phyloP scores from a whole-genome alignment of 1,140 invertebrate genomes.

The Drosophila nebulosa region DNA sequence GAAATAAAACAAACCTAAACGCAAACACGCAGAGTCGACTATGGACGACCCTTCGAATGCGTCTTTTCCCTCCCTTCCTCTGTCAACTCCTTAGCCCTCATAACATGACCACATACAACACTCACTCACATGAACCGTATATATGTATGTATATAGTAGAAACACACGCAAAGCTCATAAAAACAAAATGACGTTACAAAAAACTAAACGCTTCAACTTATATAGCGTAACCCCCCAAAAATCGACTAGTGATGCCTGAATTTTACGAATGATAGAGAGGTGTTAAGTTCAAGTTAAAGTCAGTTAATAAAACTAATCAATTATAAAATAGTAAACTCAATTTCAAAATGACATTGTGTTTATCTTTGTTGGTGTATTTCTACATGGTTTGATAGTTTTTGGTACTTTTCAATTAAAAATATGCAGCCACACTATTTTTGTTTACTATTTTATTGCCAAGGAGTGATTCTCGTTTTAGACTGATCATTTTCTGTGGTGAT shows the following conservation, averaged over 20 bases:
- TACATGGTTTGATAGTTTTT: too few relatives aligned
- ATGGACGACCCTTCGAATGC: background rate
- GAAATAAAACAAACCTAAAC: constrained; percentile 26
- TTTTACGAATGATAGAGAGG: background rate
- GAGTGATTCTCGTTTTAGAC: too few relatives aligned
- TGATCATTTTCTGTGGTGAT: too few relatives aligned
- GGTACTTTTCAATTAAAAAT: too few relatives aligned
- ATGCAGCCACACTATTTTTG: too few relatives aligned
- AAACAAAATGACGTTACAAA: constrained; percentile 65
- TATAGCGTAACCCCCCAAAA: background rate
- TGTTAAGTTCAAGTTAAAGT: too few relatives aligned
- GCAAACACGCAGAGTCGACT: constrained; percentile 37
- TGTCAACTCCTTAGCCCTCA: background rate
- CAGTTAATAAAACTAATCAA: too few relatives aligned
- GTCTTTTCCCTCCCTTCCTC: background rate
- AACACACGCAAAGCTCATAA: constrained; percentile 49
- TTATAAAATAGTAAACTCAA: too few relatives aligned
- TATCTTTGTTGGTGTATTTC: too few relatives aligned
- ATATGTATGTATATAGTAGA: constrained; percentile 6
- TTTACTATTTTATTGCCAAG: too few relatives aligned
- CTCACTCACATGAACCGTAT: constrained; percentile 7
- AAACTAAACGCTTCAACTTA: constrained; percentile 44
- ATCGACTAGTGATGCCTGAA: constrained; percentile 6
- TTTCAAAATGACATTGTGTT: too few relatives aligned
- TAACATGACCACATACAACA: constrained; percentile 23